phyloP scores from a whole-genome alignment of 2,113 vertebrate genomes.

The Chunga burmeisteri region DNA sequence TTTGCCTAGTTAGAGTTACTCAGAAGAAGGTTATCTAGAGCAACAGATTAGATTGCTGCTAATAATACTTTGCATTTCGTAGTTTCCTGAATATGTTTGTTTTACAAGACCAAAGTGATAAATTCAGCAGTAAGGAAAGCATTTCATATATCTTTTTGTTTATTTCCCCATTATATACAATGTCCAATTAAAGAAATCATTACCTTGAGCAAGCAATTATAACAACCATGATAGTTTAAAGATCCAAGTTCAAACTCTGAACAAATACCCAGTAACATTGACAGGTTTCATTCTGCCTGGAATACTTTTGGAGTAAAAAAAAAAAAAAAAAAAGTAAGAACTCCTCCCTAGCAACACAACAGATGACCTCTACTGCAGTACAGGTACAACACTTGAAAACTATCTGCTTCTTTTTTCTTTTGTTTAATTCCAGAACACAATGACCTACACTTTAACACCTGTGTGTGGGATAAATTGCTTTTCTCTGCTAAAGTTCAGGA shows the following conservation, averaged over 20 bases:
- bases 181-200: background rate
- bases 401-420: background rate
- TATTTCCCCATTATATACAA: background rate
- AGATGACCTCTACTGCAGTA: background rate
- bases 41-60: constrained; percentile 9
- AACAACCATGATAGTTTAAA: background rate
- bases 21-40: background rate
- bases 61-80: constrained; percentile 5
- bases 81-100: constrained; percentile 38
- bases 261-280: background rate
- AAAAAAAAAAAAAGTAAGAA: background rate
- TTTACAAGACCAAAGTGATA: background rate
- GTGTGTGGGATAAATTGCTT: background rate
- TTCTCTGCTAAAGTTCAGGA: background rate
- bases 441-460: background rate
- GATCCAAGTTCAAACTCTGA: background rate
- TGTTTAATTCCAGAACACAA: background rate
- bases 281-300: background rate
- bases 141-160: background rate
- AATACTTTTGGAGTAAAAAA: background rate
- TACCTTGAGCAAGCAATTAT: background rate
- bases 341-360: background rate
- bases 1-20: background rate
- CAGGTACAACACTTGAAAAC: background rate
- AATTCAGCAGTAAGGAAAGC: background rate